Evolutionary conservation across 1,140 invertebrate species (phyloP).

Genomic region (Philaenus spumarius): DNA sequence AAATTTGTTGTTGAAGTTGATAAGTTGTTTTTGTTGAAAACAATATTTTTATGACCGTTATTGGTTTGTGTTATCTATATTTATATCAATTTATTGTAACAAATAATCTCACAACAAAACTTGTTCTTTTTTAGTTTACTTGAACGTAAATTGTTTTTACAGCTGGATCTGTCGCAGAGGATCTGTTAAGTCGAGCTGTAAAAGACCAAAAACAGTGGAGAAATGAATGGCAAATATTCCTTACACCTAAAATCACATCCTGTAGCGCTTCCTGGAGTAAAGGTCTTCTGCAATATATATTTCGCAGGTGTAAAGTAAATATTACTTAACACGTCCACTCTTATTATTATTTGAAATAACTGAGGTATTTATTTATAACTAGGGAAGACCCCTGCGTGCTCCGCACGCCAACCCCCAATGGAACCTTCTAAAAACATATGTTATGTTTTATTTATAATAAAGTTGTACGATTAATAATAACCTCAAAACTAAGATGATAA

Average conservation of each 20-base stretch:
- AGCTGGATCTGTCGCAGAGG: background rate
- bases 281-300: constrained; percentile 9
- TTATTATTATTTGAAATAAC: background rate
- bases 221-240: constrained; percentile 15
- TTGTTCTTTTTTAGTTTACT: background rate
- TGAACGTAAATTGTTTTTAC: no score
- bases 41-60: no score
- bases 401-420: no score
- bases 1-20: no score
- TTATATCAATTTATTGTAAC: no score
- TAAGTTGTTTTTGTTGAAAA: no score
- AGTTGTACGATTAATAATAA: background rate
- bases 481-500: background rate
- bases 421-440: no score
- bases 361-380: no score
- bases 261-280: constrained; percentile 17
- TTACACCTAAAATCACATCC: constrained; percentile 20
- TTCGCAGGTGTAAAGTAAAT: constrained; percentile 19
- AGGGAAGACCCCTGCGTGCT: background rate
- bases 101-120: background rate
- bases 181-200: background rate
- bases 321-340: background rate
- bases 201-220: background rate
- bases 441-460: background rate
- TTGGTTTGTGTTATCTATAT: no score